Conservation (phyloP, 2,113 vertebrate species). For the Dryoscopus gambensis region DNA sequence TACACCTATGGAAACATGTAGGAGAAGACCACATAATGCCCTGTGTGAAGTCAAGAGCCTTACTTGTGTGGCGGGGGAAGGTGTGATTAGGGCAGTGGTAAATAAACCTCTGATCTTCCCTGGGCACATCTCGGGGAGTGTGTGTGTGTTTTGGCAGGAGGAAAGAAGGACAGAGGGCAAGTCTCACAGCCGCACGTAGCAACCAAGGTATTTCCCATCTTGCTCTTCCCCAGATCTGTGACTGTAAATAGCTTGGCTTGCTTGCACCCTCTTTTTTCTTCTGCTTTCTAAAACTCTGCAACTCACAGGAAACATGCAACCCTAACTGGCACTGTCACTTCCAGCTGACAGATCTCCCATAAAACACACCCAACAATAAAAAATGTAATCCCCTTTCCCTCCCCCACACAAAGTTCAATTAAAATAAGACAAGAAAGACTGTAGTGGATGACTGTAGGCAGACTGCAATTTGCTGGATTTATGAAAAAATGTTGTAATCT, state of each 20-base stretch:
- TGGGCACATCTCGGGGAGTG: not conserved
- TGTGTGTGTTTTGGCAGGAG: not conserved
- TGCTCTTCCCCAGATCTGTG: not conserved
- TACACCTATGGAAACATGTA: not conserved
- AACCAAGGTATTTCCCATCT: not conserved
- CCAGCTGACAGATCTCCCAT: constrained; percentile 31
- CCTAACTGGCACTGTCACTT: constrained; percentile 18
- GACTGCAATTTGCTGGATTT: constrained; percentile 44
- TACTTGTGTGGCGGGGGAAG: not conserved
- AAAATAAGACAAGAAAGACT: constrained; percentile 41
- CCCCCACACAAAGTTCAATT: not conserved
- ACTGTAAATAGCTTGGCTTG: not conserved
- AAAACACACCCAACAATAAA: constrained; percentile 40
- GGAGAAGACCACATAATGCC: not conserved
- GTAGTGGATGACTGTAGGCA: constrained; percentile 23
- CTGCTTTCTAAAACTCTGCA: constrained; percentile 27
- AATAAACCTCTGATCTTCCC: not conserved
- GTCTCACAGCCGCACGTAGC: not conserved
- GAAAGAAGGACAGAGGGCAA: not conserved
- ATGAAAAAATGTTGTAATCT: constrained; percentile 11
- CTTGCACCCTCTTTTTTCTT: not conserved
- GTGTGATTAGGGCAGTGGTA: not conserved
- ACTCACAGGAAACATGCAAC: not conserved
- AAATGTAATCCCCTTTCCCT: not conserved
- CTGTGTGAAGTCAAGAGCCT: not conserved